phyloP scores from a whole-genome alignment of 2,888 invertebrate genomes.

The Tetragonula carbonaria region DNA sequence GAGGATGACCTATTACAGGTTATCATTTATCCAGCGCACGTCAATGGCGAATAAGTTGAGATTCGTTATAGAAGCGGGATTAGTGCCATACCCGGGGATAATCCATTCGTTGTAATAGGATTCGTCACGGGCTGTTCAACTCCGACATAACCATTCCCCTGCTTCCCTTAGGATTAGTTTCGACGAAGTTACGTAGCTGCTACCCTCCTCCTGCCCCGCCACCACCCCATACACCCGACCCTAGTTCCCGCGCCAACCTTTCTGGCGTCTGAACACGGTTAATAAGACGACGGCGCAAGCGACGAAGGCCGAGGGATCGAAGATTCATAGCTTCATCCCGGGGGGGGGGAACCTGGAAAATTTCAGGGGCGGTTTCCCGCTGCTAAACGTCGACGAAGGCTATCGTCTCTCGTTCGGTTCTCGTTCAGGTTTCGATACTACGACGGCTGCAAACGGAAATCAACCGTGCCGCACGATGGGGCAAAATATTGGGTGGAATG shows the following conservation, averaged over 20 bases:
- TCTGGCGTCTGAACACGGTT: constrained; percentile 47
- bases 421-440: neutral
- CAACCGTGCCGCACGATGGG: constrained; percentile 2
- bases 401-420: neutral
- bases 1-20: too few species aligned
- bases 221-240: too few species aligned
- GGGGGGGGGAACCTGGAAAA: constrained; percentile 29
- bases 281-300: constrained; percentile 47
- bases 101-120: constrained; percentile 74
- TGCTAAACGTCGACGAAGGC: neutral
- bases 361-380: constrained; percentile 3
- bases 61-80: constrained; percentile 37
- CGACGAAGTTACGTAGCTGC: constrained; percentile 44
- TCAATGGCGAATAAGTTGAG: neutral
- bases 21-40: neutral
- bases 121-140: constrained; percentile 65
- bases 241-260: constrained; percentile 9
- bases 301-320: constrained; percentile 17
- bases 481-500: constrained; percentile 21
- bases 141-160: constrained; percentile 18
- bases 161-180: constrained; percentile 59
- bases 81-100: constrained; percentile 51
- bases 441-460: constrained; percentile 1
- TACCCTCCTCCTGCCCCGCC: neutral
- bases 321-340: constrained; percentile 31